Percentiles rank a stretch among this genome's conserved stretches.
These are phyloP conservation scores for Microctonus aethiopoides DNA, from an alignment of 2,888 invertebrate genomes.

Conservation along the genomic window DNA sequence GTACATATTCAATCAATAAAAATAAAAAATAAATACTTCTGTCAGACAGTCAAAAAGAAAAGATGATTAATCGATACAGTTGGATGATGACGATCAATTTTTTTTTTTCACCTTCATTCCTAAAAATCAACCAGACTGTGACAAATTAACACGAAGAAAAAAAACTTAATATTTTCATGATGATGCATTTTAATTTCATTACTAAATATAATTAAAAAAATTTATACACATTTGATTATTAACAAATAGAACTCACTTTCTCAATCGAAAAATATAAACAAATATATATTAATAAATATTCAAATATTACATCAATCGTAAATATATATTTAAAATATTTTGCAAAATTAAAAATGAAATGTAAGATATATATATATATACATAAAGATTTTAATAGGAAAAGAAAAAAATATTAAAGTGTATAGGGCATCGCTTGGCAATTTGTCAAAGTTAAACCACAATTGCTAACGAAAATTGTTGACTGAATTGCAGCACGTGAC, in stretches of 20 bases:
- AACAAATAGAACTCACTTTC: constrained; percentile 5
- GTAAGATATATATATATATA: no score
- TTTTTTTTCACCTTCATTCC: background rate
- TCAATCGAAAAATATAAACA: no score
- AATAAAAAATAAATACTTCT: background rate
- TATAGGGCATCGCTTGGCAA: background rate
- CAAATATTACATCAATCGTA: background rate
- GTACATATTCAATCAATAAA: background rate
- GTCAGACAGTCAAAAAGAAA: background rate
- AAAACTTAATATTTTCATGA: background rate
- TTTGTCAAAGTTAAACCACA: constrained; percentile 3
- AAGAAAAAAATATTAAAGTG: background rate
- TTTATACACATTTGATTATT: background rate
- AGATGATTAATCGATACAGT: background rate
- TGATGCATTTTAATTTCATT: background rate
- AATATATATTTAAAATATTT: no score
- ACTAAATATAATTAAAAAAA: background rate
- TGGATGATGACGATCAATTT: background rate
- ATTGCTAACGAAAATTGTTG: background rate
- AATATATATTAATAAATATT: background rate
- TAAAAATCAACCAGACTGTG: background rate
- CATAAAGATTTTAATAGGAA: background rate
- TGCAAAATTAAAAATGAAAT: no score
- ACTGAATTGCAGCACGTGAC: background rate
- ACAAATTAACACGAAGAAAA: background rate